Percentiles rank a stretch among this genome's conserved stretches.
Conservation (phyloP, 1,140 invertebrate genomes). For the Theocolax elegans region DNA sequence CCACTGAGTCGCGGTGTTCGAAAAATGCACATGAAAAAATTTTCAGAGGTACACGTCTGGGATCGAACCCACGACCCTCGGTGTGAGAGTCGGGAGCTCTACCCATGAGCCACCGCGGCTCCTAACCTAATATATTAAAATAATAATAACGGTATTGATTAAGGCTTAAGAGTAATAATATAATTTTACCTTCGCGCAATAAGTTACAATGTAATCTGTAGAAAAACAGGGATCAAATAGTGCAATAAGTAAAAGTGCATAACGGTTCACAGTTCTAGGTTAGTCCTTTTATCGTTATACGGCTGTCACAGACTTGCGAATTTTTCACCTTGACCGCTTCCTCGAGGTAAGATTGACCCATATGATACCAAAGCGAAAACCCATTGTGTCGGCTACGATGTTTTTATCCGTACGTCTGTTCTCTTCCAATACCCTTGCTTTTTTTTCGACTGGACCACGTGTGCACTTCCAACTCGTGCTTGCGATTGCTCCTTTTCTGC, state of each 20-base stretch:
- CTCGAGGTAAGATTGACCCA: not conserved
- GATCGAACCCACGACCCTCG: too few species aligned
- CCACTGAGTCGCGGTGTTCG: too few species aligned
- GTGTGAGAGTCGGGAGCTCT: too few species aligned
- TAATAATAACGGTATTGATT: too few species aligned
- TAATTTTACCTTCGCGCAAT: not conserved
- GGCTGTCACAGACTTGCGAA: not conserved
- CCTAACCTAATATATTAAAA: too few species aligned
- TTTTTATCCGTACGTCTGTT: not conserved
- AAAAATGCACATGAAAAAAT: too few species aligned
- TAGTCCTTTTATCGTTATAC: too few species aligned
- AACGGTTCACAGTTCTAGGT: not conserved
- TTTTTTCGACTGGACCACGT: too few species aligned
- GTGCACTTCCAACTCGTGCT: too few species aligned
- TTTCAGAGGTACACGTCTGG: too few species aligned
- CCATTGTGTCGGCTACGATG: not conserved
- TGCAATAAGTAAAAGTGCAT: not conserved
- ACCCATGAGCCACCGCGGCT: too few species aligned
- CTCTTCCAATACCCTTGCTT: not conserved
- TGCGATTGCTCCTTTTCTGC: too few species aligned
- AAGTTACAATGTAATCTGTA: not conserved
- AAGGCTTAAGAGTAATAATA: not conserved
- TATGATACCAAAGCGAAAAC: slow-evolving; percentile 8
- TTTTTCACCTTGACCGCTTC: not conserved
- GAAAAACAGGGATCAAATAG: not conserved